Evolutionary conservation across 2,797 vertebrate genomes (phyloP), one percentile per base, ranked within the genome.

Genomic region (Sus cebifrons): DNA sequence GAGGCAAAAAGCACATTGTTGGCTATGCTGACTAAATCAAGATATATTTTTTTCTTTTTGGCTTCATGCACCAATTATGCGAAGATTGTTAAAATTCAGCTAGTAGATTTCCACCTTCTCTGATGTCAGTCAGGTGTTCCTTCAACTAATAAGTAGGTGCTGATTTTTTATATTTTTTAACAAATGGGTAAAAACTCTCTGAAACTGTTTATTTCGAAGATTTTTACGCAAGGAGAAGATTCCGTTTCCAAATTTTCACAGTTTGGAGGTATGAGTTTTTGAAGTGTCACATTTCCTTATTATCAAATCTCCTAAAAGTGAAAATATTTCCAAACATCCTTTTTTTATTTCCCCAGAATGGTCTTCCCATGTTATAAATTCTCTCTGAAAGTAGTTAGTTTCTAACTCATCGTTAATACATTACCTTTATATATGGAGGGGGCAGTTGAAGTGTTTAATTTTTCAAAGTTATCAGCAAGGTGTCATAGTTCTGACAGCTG

Each of bases 381-480:
- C 92, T 62, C 29, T 36, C 79, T 58, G 60, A 87, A 94, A 67
- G 23, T 27, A 74, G 6, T 70, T 44, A 52, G 56, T 92, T 91
- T 75, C 82, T 68, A 36, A 81, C 27, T 56, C 32, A 73, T 54
- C 40, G 10, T 79, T 62, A 58, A 87, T 6, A 2, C 9, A 27
- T 54, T 90, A 79, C 56, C 49, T 91, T 94, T 56, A 54, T 36
- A 54, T 36, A 58, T 4, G 64, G 79, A 93, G 84, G 49, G 71
- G 73, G 75, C 78, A 91, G 65, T 70, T 60, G 54, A 73, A 90
- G 56, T 83, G 49, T 75, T 95, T 77, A 40, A 64, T 81, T 96
- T 95, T 96, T 96, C 94, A 96, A 89, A 95, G 83, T 91, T 93
- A 95, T 78, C 86, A 70, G 79, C 40, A 75, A 94, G 93, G 79